Conservation (phyloP, 2,888 invertebrate genomes). For the Frankliniella fusca region DNA sequence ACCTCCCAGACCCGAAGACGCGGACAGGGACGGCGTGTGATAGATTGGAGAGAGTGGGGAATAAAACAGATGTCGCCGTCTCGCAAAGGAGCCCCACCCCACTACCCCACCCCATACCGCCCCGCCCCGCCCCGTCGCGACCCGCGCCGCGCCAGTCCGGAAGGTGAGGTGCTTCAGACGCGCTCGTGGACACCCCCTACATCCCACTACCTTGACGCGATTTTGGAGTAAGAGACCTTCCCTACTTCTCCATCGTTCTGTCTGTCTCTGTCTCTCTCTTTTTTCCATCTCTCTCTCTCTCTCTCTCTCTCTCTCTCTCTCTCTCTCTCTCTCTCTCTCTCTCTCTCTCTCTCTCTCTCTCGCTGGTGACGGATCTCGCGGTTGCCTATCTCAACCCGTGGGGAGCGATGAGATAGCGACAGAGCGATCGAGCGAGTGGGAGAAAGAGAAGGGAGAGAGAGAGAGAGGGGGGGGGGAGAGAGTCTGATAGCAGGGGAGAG, state of each 20-base stretch:
- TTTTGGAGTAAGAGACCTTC: not conserved
- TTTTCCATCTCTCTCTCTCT: not conserved
- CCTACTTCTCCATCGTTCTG: not conserved
- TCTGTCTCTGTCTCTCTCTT: not conserved
- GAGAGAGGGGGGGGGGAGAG: not conserved
- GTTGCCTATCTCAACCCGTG: not conserved
- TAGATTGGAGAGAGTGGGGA: not conserved
- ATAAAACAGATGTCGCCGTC: slow-evolving; percentile 5
- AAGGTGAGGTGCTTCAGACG: not conserved
- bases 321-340: not conserved
- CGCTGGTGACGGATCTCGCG: not conserved
- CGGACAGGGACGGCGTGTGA: not conserved
- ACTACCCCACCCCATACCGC: not conserved
- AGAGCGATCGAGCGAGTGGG: not conserved
- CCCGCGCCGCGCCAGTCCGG: not conserved
- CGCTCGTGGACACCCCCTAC: not conserved
- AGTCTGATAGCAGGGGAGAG: not conserved
- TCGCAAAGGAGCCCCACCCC: not conserved
- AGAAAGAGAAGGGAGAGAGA: not conserved
- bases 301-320: not conserved
- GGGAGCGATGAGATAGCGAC: not conserved
- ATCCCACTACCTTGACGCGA: not conserved
- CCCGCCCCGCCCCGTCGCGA: not conserved
- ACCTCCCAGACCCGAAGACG: not conserved
- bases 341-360: not conserved